Base-by-base conservation (phyloP, 2,797 vertebrate genomes). In the Aphelocoma californica region DNA sequence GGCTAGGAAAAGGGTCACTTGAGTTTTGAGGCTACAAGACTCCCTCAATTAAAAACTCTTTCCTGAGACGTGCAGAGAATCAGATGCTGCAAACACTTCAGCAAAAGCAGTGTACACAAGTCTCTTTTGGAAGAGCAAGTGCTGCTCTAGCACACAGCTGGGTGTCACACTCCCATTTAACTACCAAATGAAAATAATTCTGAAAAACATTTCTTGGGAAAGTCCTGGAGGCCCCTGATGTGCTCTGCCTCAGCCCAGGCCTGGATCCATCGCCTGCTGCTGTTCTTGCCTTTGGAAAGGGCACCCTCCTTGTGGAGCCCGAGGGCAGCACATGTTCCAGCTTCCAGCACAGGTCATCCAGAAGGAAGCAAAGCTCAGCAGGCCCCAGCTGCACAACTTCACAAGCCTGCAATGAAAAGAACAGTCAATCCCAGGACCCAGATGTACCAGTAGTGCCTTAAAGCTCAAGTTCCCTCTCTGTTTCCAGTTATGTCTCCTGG, bases 311-410 rank as follows among this genome's bases (percentile, higher is more conserved):
- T 48, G 98, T 93, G 72, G 97, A 95, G 48, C 97, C 70, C 1
- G 98, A 97, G 9, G 96, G 95, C 60, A 99, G 98, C 72, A 98
- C 96, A 78, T 98, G 98, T 93, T 99, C 99, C 92, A 99, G 82
- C 94, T 99, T 99, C 60, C 98, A 98, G 93, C 98, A 98, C 97
- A 99, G 98, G 89, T 99, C 99, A 87, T 99, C 99, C 97, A 99
- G 97, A 93, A 99, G 98, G 96, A 99, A 99, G 54, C 98, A 97
- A 42, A 99, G 98, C 95, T 99, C 99, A 80, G 98, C 98, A 18
- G 99, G 98, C 56, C 99, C 98, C 91, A 99, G 98, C 78, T 99
- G 98, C 48, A 99, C 98, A 94, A 99, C 97, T 96, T 99, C 98
- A 36, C 93, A 95, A 72, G 98, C 98, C 99, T 99, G 47, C 28